Base-by-base conservation (phyloP, 2,888 invertebrate species). In the Synanthedon tipuliformis region DNA sequence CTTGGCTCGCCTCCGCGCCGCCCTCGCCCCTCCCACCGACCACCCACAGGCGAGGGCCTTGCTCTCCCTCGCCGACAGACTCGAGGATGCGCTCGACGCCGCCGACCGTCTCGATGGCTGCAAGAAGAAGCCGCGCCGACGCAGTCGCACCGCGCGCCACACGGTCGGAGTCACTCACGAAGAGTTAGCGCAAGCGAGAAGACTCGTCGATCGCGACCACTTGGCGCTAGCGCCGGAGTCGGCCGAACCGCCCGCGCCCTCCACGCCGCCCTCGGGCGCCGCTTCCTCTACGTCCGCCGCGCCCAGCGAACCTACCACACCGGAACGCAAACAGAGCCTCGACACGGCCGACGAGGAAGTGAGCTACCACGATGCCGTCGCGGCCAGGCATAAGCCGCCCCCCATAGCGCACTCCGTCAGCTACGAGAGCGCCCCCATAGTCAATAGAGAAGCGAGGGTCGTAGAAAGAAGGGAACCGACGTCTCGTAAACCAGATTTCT, bases 141-240 rank as follows among this genome's bases (percentile, higher is more conserved):
- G 91, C 54, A 88, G 89, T 58, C 89, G 93, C 40, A 90, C 91
- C 57, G 90, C 90, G 50, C 82, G 95, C 0, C 94, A 95, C 74
- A 95, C 95, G 0, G 93, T 95, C 18, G 95, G 94, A 50, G 95
- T 95, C 15, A 94, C 93, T 45, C 89, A 90, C 50, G 94, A 94
- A 70, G 95, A 95, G 67, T 78, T 95, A 27, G 94, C 92, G 3
- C 91, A 92, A 63, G 95, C 95, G 0, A 88, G 95, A 50, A 90
- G 92, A 54, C 89, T 93, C 67, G 90, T 95, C 60, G 93, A 94
- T 73, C 65, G 74, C 7, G 78, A 75, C 55, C 69, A 73, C 12
- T 64, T 88, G 57, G 57, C 75, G 71, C 59, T 61, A 62, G 3
- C 62, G 81, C 66, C 3, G 68, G 69, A 2, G 60, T 63, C 3